Percentiles rank a stretch among this genome's conserved stretches.
phyloP scores from a whole-genome alignment of 2,113 vertebrate species.

The Mastomys natalensis region DNA sequence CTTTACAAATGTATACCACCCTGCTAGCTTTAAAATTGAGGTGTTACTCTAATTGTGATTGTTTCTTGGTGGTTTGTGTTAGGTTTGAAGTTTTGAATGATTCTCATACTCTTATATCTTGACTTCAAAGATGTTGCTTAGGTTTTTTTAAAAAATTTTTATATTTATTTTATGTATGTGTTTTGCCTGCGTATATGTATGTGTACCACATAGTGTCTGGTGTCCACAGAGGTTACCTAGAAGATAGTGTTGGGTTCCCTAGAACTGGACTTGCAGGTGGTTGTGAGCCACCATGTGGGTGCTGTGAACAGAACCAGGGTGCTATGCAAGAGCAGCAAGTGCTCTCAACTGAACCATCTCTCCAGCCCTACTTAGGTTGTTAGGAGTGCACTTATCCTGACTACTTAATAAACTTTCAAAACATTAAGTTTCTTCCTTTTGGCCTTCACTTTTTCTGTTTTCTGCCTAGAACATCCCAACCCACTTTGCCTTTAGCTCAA shows the following conservation, averaged over 20 bases:
- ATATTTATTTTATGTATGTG: background rate
- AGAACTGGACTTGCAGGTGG: background rate
- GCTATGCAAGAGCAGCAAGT: background rate
- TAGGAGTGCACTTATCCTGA: background rate
- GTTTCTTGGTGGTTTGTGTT: constrained; percentile 36
- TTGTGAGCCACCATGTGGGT: background rate
- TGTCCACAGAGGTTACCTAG: background rate
- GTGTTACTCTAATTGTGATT: constrained; percentile 41
- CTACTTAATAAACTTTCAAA: constrained; percentile 1
- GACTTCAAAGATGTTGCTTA: constrained; percentile 46
- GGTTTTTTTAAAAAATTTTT: background rate
- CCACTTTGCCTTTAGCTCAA: background rate
- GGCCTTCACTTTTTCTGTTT: constrained; percentile 49
- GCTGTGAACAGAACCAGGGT: background rate
- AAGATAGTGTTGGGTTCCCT: background rate
- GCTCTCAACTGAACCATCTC: background rate
- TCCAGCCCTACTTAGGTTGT: background rate
- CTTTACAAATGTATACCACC: background rate
- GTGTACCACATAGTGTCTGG: background rate
- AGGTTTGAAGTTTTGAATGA: constrained; percentile 34
- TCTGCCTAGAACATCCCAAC: constrained; percentile 22
- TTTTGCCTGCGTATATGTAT: background rate
- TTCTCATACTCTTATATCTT: constrained; percentile 40
- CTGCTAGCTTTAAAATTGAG: background rate
- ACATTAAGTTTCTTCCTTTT: constrained; percentile 56